A percentile compares a stretch with the other conserved stretches of the same genome.
These are phyloP conservation scores for Enoplosus armatus DNA, from an alignment of 2,797 vertebrate species.

Conservation along the genomic window DNA sequence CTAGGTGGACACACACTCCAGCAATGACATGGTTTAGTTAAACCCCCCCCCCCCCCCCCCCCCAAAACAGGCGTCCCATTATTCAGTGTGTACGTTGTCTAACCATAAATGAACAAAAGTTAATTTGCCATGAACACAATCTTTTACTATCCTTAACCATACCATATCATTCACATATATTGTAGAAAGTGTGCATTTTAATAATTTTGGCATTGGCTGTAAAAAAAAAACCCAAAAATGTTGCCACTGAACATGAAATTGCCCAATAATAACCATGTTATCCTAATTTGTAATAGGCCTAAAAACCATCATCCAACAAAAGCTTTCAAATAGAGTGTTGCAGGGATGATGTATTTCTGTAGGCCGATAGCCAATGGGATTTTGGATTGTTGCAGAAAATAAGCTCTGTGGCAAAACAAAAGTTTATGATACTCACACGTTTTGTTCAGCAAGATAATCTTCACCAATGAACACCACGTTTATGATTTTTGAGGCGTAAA, in stretches of 20 bases:
- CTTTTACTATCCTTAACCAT: not conserved
- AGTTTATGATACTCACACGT: no score
- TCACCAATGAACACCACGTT: no score
- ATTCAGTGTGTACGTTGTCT: not conserved
- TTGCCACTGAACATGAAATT: not conserved
- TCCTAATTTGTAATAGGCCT: not conserved
- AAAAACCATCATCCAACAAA: not conserved
- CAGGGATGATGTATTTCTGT: no score
- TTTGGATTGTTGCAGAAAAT: no score
- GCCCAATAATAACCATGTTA: not conserved
- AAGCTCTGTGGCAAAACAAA: no score
- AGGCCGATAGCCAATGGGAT: no score
- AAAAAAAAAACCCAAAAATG: not conserved
- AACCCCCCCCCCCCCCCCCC: no score
- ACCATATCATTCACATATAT: not conserved
- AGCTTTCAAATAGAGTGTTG: no score
- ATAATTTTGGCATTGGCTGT: not conserved
- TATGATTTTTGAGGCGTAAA: no score
- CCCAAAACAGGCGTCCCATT: not conserved
- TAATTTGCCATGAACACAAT: not conserved
- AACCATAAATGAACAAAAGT: not conserved
- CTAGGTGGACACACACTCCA: constrained; percentile 33
- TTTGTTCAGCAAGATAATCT: no score
- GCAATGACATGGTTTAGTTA: not conserved
- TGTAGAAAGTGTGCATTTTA: not conserved